Percentiles rank a stretch among this genome's conserved stretches.
Evolutionary conservation across 2,888 invertebrate species (phyloP).

Genomic region (Orthosia gothica): DNA sequence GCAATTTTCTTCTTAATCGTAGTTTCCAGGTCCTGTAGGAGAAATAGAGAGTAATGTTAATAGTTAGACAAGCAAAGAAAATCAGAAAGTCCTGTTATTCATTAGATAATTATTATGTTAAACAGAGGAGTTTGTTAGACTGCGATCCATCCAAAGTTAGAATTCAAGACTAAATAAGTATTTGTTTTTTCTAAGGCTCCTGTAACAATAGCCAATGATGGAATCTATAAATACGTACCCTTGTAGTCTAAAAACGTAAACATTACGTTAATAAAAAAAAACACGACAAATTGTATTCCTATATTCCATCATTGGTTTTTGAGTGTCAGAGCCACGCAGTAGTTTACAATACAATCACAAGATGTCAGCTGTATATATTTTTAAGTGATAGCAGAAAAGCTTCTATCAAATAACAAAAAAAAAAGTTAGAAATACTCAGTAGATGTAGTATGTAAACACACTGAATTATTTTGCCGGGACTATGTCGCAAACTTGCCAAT

Average conservation of each 20-base stretch:
- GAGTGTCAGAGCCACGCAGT: not conserved
- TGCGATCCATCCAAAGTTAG: slow-evolving; percentile 70
- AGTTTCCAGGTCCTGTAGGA: slow-evolving; percentile 65
- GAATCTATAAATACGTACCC: too few relatives aligned
- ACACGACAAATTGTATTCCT: too few relatives aligned
- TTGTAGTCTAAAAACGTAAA: too few relatives aligned
- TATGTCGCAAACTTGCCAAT: too few relatives aligned
- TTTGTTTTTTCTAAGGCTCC: not conserved
- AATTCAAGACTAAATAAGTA: slow-evolving; percentile 3
- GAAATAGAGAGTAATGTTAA: slow-evolving; percentile 65
- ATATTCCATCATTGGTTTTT: slow-evolving; percentile 13
- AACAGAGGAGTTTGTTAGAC: slow-evolving; percentile 50
- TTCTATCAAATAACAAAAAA: not conserved
- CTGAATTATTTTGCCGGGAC: too few relatives aligned
- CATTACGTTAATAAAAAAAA: too few relatives aligned
- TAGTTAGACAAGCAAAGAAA: slow-evolving; percentile 69
- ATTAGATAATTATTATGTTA: slow-evolving; percentile 35
- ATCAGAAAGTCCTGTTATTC: slow-evolving; percentile 49
- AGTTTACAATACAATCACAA: not conserved
- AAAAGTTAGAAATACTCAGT: not conserved
- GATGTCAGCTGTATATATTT: slow-evolving; percentile 32
- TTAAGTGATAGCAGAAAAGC: not conserved
- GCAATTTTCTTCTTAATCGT: slow-evolving; percentile 65
- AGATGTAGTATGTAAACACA: not conserved
- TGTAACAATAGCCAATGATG: slow-evolving; percentile 26